These are phyloP conservation scores for Enoplosus armatus DNA, from an alignment of 2,797 vertebrate species.

Conservation along the genomic window DNA sequence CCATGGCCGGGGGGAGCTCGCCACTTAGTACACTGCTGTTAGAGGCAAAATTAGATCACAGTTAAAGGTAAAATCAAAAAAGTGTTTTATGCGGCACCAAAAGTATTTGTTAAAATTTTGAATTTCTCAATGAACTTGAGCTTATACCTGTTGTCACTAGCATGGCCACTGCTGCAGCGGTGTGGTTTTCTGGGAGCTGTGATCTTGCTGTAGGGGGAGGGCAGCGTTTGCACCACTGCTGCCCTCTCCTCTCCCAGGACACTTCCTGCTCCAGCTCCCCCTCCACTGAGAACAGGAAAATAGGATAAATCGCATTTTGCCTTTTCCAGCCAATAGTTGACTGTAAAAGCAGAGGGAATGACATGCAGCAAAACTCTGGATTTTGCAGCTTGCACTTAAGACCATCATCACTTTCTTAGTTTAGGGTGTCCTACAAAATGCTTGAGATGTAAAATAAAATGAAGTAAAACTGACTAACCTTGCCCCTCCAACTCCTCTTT, in stretches of 20 bases:
- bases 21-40: constrained; percentile 94
- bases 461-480: constrained; percentile 54
- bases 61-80: not conserved
- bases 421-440: not conserved
- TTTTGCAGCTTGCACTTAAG: not conserved
- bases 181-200: constrained; percentile 94
- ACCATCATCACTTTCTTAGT: not conserved
- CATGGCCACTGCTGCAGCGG: constrained; percentile 94
- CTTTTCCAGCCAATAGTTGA: not conserved
- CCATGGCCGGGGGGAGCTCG: constrained; percentile 97
- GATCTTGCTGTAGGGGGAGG: constrained; percentile 98
- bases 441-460: not conserved
- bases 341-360: not conserved
- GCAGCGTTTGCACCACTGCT: constrained; percentile 86
- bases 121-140: constrained; percentile 1
- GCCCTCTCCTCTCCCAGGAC: constrained; percentile 85
- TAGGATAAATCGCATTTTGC: not conserved
- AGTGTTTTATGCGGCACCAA: not conserved
- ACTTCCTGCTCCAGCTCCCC: constrained; percentile 74
- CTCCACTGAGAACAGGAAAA: constrained; percentile 71
- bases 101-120: not conserved
- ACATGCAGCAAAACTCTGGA: not conserved
- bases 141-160: constrained; percentile 91
- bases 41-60: constrained; percentile 4
- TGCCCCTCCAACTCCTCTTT: constrained; percentile 58